phyloP scores from a whole-genome alignment of 2,888 invertebrate genomes.

The Podotricha telesiphe region DNA sequence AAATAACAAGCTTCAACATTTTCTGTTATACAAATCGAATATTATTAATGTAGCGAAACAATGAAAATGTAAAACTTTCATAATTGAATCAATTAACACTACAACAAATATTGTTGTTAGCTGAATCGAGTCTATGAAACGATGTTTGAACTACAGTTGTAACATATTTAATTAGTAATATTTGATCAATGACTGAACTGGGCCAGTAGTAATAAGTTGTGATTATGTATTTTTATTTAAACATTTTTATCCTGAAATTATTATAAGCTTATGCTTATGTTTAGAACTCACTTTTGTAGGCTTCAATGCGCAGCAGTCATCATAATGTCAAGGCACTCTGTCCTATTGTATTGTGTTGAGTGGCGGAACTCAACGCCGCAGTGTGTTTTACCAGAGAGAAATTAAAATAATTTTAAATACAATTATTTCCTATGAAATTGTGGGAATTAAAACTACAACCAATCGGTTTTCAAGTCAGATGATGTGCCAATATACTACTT shows the following conservation, averaged over 20 bases:
- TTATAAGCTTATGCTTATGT: no score
- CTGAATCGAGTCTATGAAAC: constrained; percentile 28
- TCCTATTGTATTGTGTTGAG: no score
- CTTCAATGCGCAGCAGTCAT: no score
- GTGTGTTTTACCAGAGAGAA: no score
- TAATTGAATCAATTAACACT: constrained; percentile 10
- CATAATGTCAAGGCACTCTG: no score
- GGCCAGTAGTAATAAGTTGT: constrained; percentile 26
- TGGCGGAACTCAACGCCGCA: no score
- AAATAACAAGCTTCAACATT: background rate
- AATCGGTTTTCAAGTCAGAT: no score
- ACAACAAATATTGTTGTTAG: constrained; percentile 22
- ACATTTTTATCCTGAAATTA: background rate
- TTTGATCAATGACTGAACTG: constrained; percentile 32
- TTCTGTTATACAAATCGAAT: background rate
- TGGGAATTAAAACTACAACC: no score
- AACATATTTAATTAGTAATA: constrained; percentile 41
- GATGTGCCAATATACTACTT: no score
- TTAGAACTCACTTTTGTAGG: no score
- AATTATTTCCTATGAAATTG: no score
- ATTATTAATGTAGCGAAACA: constrained; percentile 10
- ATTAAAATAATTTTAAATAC: no score
- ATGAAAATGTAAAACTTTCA: constrained; percentile 14
- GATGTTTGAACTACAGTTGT: constrained; percentile 33
- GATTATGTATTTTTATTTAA: background rate